phyloP scores from a whole-genome alignment of 2,888 invertebrate species.

The Cheilosia soror region DNA sequence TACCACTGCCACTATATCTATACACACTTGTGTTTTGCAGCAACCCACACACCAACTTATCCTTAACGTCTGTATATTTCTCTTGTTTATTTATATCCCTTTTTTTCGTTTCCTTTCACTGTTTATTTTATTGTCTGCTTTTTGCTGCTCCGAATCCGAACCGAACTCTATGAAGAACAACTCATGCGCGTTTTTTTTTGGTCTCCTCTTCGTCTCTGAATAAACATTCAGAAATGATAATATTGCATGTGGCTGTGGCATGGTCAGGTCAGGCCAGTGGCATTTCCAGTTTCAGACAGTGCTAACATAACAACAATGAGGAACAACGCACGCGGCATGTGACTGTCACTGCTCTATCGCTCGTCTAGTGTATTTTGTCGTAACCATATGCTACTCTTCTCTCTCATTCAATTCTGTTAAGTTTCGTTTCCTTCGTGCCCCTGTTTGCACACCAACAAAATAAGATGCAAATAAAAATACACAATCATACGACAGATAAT shows the following conservation, averaged over 20 bases:
- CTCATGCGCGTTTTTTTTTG: constrained; percentile 4
- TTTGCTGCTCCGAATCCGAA: constrained; percentile 21
- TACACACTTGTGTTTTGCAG: constrained; percentile 15
- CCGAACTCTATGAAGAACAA: background rate
- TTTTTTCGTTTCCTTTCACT: constrained; percentile 38
- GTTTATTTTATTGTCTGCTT: constrained; percentile 45
- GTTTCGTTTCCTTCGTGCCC: too few relatives aligned
- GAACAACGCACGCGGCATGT: too few relatives aligned
- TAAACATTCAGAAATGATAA: constrained; percentile 22
- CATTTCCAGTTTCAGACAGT: constrained; percentile 31
- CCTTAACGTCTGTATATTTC: constrained; percentile 8
- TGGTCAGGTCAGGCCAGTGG: constrained; percentile 1
- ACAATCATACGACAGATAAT: too few relatives aligned
- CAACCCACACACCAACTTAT: constrained; percentile 29
- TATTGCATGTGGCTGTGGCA: constrained; percentile 21
- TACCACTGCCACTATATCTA: background rate
- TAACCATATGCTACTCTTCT: too few relatives aligned
- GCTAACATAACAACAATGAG: background rate
- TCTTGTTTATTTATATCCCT: constrained; percentile 58
- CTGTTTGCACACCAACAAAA: too few relatives aligned
- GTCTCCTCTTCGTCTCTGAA: constrained; percentile 13
- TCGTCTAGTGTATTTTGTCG: too few relatives aligned
- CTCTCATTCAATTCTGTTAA: too few relatives aligned
- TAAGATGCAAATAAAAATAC: too few relatives aligned
- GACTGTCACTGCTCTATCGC: too few relatives aligned